Base-by-base conservation (phyloP, 2,113 vertebrate genomes). In the Lagopus leucura region DNA sequence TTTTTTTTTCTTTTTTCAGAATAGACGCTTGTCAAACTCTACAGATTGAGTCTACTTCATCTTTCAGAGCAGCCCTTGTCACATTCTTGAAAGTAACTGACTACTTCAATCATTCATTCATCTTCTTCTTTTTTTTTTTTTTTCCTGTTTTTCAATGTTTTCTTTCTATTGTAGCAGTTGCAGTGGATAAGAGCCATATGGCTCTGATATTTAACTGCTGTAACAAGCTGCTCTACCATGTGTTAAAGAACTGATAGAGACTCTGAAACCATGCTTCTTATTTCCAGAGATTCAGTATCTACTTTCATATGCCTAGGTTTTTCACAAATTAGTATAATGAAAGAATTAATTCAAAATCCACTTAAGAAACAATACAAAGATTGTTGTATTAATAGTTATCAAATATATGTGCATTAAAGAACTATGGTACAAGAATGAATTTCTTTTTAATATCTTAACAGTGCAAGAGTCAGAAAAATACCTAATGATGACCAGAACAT, bases 141-240 rank as follows among this genome's bases (percentile, higher is more conserved):
- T 72, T 89, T 90, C 78, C 80, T 91, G 50, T 95, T 96, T 93
- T 94, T 90, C 79, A 94, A 97, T 96, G 91, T 95, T 95, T 82
- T 87, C 87, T 77, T 90, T 94, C 92, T 79, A 91, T 90, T 94
- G 86, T 88, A 93, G 95, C 97, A 96, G 95, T 96, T 97, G 91
- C 94, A 96, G 72, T 88, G 92, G 95, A 95, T 95, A 92, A 94
- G 78, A 94, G 95, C 92, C 97, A 97, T 96, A 97, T 96, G 96
- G 97, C 93, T 93, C 88, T 86, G 85, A 92, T 93, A 97, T 97
- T 97, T 95, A 96, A 96, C 94, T 97, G 96, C 89, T 96, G 89
- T 88, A 96, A 57, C 97, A 97, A 97, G 95, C 97, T 97, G 97
- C 93, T 94, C 55, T 94, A 93, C 96, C 96, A 97, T 96, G 96